A percentile compares a stretch with the other conserved stretches of the same genome.
Evolutionary conservation across 2,797 vertebrate species (phyloP).

Genomic region (Chiroxiphia lanceolata): DNA sequence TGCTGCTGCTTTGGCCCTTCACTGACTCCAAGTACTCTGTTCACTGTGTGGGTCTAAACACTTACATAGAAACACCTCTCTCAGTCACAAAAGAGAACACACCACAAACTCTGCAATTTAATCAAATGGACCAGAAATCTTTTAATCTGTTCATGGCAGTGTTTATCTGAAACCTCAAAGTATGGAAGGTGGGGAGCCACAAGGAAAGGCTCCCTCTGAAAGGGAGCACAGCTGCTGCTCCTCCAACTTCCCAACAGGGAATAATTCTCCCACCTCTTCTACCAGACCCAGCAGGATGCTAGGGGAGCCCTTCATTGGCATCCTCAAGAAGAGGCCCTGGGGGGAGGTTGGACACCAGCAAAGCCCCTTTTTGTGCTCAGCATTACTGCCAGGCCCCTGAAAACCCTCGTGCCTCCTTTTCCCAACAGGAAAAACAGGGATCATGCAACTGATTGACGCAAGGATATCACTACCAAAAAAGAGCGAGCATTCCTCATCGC

Average conservation of each 20-base stretch:
- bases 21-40: neutral
- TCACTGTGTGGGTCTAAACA: neutral
- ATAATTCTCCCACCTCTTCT: neutral
- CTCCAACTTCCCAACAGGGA: neutral
- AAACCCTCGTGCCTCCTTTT: neutral
- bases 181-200: neutral
- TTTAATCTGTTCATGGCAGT: neutral
- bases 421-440: neutral
- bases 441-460: neutral
- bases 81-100: neutral
- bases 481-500: neutral
- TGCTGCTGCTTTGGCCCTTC: neutral
- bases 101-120: neutral
- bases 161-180: neutral
- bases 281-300: neutral
- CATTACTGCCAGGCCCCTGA: neutral
- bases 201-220: neutral
- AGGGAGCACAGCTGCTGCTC: neutral
- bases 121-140: neutral
- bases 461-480: neutral
- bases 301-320: neutral
- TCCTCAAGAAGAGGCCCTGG: rapidly evolving
- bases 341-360: neutral
- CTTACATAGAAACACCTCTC: neutral
- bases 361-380: neutral